phyloP scores from a whole-genome alignment of 1,140 invertebrate species.

The Orchestia grillus region DNA sequence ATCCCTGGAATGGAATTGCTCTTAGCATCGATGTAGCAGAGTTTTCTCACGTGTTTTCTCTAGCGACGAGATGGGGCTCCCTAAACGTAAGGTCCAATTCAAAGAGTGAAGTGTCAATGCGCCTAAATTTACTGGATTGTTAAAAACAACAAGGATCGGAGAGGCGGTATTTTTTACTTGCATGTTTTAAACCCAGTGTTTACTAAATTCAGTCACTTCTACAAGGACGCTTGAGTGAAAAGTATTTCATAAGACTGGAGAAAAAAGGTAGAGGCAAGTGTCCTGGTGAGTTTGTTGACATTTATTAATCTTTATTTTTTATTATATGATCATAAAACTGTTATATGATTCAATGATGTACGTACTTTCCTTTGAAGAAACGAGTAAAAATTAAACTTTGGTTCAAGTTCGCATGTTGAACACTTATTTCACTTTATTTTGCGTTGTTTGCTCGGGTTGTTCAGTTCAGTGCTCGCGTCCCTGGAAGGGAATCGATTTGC shows the following conservation, averaged over 20 bases:
- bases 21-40: neutral
- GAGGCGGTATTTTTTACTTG: neutral
- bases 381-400: neutral
- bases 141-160: neutral
- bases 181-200: neutral
- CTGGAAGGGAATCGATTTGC: neutral
- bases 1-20: neutral
- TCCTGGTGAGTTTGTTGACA: neutral
- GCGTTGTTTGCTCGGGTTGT: neutral
- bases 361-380: no score
- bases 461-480: neutral
- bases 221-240: neutral
- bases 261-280: neutral
- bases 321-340: no score
- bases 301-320: neutral
- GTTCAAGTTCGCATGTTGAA: neutral
- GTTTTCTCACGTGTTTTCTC: neutral
- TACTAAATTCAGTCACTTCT: neutral
- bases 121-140: neutral
- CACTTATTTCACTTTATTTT: neutral
- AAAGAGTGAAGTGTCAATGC: neutral
- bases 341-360: no score
- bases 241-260: neutral
- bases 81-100: neutral
- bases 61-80: neutral